Base-by-base conservation (phyloP, 1,140 invertebrate species). In the Heliconius congener region DNA sequence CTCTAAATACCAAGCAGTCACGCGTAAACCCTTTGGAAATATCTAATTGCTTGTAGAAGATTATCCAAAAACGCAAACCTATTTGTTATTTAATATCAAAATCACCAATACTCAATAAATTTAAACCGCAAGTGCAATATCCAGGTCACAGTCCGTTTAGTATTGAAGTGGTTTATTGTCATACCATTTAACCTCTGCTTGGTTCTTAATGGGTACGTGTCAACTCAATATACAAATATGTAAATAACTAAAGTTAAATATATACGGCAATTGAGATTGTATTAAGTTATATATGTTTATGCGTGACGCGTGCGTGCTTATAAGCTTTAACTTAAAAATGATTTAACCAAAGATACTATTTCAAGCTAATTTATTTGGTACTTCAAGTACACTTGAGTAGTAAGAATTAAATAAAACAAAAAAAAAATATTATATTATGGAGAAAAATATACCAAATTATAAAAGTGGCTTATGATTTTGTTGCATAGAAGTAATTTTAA, bases 1-100 rank as follows among this genome's bases (percentile, higher is more conserved):
- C 52, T 78, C 74, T 76, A 80, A 80, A 80, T 50, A 73, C 50
- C 18, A 23, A 27, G 30, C 73, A 50, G 52, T 76, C 71, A 72
- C 19, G 60, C 50, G 73, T 76, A 23, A 76, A 30, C 55, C 73
- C 55, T 66, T 66, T 30, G 27, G 19, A 30, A 66, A 11, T 66
- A 37, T 37, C 34, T 37, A 30, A 66, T n/a, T 30, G 4, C 27
- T 60, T 11, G 8, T 27, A 23, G 0, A 11, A 11, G 60, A 1
- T 3, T 66, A 16, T 66, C 0, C 1, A 27, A 4, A 66, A 16
- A 30, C 30, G 13, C 42, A 46, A 55, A 23, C 30, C 30, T 37
- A 34, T 74, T 74, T 30, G 52, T 37, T 74, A 37, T 37, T 34
- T 74, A 50, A 37, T 55, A 55, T 57, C 27, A 57, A 74, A 74